Evolutionary conservation across 2,113 vertebrate genomes (phyloP).

Genomic region (Ramphastos sulfuratus): DNA sequence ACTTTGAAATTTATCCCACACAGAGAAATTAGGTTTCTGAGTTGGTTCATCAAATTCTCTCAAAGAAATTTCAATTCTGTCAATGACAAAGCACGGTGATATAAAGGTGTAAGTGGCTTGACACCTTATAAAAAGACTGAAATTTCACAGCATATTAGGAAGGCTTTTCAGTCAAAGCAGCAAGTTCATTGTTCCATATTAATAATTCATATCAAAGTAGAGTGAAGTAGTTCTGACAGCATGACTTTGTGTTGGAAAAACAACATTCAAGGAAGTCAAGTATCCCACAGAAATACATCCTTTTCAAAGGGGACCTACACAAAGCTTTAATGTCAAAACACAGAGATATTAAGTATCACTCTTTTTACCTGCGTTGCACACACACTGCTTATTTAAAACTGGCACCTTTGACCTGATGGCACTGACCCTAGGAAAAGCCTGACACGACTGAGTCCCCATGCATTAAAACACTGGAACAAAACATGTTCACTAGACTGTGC

Average conservation of each 20-base stretch:
- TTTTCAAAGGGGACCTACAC: neutral
- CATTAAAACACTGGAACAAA: neutral
- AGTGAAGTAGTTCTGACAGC: neutral
- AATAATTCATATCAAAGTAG: neutral
- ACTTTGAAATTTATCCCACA: neutral
- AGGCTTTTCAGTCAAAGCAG: neutral
- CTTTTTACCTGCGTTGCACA: neutral
- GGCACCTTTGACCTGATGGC: neutral
- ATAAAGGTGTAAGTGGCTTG: neutral
- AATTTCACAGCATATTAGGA: neutral
- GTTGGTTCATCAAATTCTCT: neutral
- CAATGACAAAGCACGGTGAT: neutral
- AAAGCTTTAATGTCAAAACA: neutral
- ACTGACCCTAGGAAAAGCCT: rapidly evolving
- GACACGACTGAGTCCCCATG: rapidly evolving
- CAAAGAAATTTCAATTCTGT: neutral
- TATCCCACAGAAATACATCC: neutral
- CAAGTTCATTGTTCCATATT: neutral
- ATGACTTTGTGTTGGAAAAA: neutral
- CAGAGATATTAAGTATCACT: rapidly evolving
- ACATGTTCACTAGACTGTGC: rapidly evolving
- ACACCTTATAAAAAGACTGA: neutral
- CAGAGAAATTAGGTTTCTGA: neutral
- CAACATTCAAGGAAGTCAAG: neutral
- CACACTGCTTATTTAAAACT: neutral